Conservation (phyloP, 2,113 vertebrate genomes). For the Amblyornis subalaris region DNA sequence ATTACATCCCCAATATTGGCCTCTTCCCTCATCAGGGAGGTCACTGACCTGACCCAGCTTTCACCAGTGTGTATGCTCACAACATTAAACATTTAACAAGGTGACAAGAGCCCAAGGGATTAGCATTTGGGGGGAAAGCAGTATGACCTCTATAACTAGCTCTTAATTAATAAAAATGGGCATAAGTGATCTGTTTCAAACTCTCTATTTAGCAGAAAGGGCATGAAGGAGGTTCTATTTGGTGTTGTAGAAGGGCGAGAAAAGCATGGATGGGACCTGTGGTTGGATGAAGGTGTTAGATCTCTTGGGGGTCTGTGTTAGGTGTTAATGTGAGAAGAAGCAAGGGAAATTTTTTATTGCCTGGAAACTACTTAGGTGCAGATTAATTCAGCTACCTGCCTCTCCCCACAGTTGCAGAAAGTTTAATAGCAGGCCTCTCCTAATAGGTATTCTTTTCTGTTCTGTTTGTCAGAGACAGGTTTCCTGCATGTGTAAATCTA, state of each 20-base stretch:
- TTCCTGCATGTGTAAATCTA: neutral
- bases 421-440: neutral
- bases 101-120: neutral
- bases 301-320: neutral
- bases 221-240: neutral
- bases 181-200: neutral
- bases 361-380: neutral
- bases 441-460: neutral
- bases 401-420: neutral
- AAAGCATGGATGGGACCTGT: neutral
- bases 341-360: neutral
- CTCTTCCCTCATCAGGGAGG: neutral
- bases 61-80: neutral
- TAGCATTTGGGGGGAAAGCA: neutral
- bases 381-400: neutral
- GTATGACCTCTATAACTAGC: neutral
- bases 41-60: neutral
- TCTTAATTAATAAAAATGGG: neutral
- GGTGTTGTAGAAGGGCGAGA: neutral
- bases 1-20: neutral
- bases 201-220: neutral
- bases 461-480: neutral
- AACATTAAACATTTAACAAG: slow-evolving; percentile 17
- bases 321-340: neutral
- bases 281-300: neutral